Evolutionary conservation across 2,113 vertebrate genomes (phyloP), one percentile per base, ranked within the genome.

Genomic region (Calypte anna): DNA sequence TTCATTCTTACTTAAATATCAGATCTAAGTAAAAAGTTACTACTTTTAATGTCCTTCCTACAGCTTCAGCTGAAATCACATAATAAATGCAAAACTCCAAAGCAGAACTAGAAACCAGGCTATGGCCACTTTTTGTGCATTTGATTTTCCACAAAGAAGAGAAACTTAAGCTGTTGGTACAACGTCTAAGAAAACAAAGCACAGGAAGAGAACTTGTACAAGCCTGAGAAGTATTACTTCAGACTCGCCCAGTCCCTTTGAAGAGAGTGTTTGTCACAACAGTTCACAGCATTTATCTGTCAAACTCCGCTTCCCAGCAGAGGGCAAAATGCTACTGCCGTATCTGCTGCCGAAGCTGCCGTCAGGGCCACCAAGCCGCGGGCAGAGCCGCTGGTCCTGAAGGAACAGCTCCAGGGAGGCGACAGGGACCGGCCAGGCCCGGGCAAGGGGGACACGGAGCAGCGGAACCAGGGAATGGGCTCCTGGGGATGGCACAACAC

Each of bases 301-400:
- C 92, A 91, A 81, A 83, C 43, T 55, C 61, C 15, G 76, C 40
- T 93, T 96, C 96, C 96, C 95, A 96, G 92, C 96, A 96, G 95
- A 95, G 96, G 96, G 95, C 95, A 95, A 97, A 93, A 70, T n/a
- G 88, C 92, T 93, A 77, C 93, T 73, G 90, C 86, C 80, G 3
- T 83, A 83, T 33, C 85, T 83, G 95, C 87, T 51, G 40, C 3
- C 22, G 6, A 43, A 82, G 86, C 88, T n/a, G 90, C 76, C 64
- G 27, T 24, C 53, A 70, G 64, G 90, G 88, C 66, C 95, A 92
- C 64, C 68, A 63, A 38, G 7, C n/a, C 38, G 61, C 76, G 43
- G 90, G 87, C 24, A 36, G 18, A 43, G 92, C 91, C 85, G 88
- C 40, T 91, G 96, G 95, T 96, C 80, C 95, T 97, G 95, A 96